phyloP scores from a whole-genome alignment of 2,797 vertebrate genomes.

The Saguinus oedipus region DNA sequence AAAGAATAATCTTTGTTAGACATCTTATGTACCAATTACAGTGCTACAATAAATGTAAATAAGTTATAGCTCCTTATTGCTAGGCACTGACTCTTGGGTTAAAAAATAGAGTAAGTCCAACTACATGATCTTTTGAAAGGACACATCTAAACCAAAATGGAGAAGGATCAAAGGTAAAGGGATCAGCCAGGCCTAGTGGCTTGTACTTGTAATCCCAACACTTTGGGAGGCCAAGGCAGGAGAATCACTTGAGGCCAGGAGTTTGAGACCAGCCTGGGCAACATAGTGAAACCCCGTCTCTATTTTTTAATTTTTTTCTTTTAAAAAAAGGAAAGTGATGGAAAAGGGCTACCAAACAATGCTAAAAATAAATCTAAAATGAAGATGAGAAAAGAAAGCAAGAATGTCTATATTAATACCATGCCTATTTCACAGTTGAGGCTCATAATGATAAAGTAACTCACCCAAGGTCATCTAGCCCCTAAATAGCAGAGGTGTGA shows the following conservation, averaged over 20 bases:
- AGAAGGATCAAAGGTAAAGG: neutral
- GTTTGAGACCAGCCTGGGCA: neutral
- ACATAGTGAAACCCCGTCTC: neutral
- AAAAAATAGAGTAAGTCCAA: neutral
- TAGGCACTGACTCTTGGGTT: neutral
- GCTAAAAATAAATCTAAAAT: neutral
- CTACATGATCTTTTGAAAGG: neutral
- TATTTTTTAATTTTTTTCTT: neutral
- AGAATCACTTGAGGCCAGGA: neutral
- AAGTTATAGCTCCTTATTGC: neutral
- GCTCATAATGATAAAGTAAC: neutral
- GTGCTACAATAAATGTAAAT: neutral
- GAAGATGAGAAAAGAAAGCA: neutral
- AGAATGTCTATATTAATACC: too few relatives aligned
- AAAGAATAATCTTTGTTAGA: neutral
- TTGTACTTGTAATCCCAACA: neutral
- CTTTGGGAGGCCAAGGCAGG: neutral
- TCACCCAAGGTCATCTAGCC: neutral
- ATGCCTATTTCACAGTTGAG: neutral
- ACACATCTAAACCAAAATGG: neutral
- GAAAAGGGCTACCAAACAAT: neutral
- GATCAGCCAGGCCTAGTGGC: neutral
- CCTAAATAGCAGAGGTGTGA: neutral
- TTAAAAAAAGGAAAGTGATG: neutral
- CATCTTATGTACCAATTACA: neutral